Conservation (phyloP, 2,797 vertebrate species). For the Lemur catta region DNA sequence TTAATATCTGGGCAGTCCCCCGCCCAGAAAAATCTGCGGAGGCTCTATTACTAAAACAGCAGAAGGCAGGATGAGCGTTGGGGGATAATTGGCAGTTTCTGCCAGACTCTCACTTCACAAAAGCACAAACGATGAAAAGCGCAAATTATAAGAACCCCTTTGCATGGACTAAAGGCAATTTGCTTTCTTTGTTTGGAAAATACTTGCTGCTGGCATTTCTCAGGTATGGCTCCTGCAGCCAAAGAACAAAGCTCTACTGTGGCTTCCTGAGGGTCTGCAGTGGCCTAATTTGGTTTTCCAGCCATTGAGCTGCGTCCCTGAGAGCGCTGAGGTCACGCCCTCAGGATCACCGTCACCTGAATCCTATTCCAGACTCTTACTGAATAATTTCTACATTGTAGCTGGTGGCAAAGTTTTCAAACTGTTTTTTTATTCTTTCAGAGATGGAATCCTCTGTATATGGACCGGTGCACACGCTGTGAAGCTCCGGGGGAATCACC, state of each 20-base stretch:
- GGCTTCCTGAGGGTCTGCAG: not conserved
- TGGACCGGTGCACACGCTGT: not conserved
- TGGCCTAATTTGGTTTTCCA: not conserved
- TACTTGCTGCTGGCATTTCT: not conserved
- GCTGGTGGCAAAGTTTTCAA: not conserved
- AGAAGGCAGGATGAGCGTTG: not conserved
- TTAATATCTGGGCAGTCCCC: not conserved
- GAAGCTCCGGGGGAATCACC: not conserved
- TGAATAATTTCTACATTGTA: not conserved
- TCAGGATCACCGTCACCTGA: not conserved
- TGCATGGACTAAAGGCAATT: not conserved
- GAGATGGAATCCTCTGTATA: not conserved
- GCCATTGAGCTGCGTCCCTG: not conserved
- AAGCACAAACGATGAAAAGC: not conserved
- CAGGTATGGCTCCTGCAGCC: not conserved
- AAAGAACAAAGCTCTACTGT: not conserved
- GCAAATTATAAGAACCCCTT: not conserved
- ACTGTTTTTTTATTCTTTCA: not conserved
- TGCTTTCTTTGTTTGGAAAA: slow-evolving; percentile 21
- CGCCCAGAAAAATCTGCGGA: not conserved
- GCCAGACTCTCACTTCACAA: not conserved
- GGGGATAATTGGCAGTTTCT: not conserved
- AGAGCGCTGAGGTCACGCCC: not conserved
- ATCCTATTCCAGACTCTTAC: not conserved
- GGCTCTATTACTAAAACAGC: not conserved